These are phyloP conservation scores for Steatornis caripensis DNA, from an alignment of 2,113 vertebrate species.

Conservation along the genomic window DNA sequence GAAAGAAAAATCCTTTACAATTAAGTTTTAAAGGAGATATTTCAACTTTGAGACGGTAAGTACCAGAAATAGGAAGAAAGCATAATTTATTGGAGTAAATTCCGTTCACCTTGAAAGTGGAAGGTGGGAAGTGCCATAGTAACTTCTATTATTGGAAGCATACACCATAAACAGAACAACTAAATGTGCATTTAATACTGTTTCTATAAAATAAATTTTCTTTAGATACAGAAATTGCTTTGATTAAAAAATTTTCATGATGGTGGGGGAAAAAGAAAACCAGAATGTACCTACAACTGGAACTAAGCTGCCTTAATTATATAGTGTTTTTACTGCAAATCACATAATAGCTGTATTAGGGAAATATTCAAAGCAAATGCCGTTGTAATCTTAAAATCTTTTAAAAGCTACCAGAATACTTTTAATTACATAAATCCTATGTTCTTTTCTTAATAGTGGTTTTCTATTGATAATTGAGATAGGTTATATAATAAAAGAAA, in stretches of 20 bases:
- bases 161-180: background rate
- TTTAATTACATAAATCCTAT: background rate
- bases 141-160: background rate
- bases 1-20: background rate
- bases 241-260: background rate
- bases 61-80: background rate
- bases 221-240: background rate
- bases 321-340: background rate
- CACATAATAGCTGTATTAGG: background rate
- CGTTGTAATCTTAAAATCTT: background rate
- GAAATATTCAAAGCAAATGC: background rate
- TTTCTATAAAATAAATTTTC: background rate
- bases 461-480: background rate
- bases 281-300: background rate
- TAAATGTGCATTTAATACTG: background rate
- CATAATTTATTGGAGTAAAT: background rate
- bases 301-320: background rate
- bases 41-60: background rate
- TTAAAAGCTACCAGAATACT: background rate
- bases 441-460: background rate
- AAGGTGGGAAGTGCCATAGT: background rate
- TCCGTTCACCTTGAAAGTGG: background rate
- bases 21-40: background rate
- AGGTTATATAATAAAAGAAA: background rate
- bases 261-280: background rate